Evolutionary conservation across 1,140 invertebrate species (phyloP).

Genomic region (Asobara japonica): DNA sequence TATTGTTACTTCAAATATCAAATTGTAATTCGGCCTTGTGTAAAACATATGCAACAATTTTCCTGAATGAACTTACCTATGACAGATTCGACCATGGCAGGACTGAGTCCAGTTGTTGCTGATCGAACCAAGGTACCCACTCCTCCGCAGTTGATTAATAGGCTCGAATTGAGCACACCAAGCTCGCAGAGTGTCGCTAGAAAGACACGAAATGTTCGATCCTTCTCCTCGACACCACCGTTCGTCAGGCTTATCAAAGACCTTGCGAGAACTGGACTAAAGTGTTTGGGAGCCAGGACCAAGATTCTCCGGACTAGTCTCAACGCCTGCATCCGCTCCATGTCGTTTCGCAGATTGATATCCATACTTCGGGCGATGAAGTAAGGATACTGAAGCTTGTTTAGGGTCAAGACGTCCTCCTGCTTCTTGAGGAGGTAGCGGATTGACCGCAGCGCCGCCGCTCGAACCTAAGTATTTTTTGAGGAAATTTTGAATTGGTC

Average conservation of each 20-base stretch:
- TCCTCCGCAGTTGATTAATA: conserved; percentile 85
- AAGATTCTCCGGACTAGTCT: conserved; percentile 81
- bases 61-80: too few species aligned
- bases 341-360: conserved; percentile 83
- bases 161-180: conserved; percentile 82
- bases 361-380: conserved; percentile 86
- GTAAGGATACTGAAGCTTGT: conserved; percentile 83
- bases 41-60: too few species aligned
- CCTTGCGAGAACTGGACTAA: conserved; percentile 74
- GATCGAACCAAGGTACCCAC: conserved; percentile 84
- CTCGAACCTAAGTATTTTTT: too few species aligned
- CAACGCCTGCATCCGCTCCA: conserved; percentile 89
- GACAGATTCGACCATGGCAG: conserved; percentile 83
- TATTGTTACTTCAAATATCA: too few species aligned
- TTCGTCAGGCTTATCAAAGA: conserved; percentile 85
- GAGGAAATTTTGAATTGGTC: too few species aligned
- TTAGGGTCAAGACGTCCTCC: conserved; percentile 80
- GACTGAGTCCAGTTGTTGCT: conserved; percentile 81
- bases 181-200: conserved; percentile 89
- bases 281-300: conserved; percentile 72
- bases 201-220: conserved; percentile 82
- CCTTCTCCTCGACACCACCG: conserved; percentile 80
- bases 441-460: conserved; percentile 85
- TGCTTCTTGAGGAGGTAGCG: conserved; percentile 83
- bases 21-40: too few species aligned